Evolutionary conservation across 2,888 invertebrate species (phyloP).

Genomic region (Epinotia bilunana): DNA sequence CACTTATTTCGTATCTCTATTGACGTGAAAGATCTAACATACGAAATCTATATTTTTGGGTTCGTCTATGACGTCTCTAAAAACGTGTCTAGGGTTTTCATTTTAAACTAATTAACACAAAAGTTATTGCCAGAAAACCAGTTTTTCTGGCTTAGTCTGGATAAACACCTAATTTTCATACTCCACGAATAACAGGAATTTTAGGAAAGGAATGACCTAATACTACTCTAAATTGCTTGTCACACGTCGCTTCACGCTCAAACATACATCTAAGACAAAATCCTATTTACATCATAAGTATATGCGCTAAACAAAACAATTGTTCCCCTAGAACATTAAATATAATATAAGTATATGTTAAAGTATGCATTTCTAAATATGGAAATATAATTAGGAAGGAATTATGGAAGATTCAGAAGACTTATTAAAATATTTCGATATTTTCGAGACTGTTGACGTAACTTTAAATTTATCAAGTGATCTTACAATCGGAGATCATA

Average conservation of each 20-base stretch:
- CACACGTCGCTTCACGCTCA: constrained; percentile 36
- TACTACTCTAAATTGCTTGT: constrained; percentile 1
- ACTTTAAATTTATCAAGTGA: background rate
- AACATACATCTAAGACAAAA: constrained; percentile 52
- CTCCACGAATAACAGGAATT: background rate
- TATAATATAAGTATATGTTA: constrained; percentile 36
- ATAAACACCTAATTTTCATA: background rate
- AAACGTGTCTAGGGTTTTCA: too few species aligned
- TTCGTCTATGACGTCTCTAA: too few species aligned
- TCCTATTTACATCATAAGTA: constrained; percentile 58
- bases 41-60: too few species aligned
- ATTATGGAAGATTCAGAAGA: constrained; percentile 39
- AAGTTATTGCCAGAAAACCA: too few species aligned
- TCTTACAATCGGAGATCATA: background rate
- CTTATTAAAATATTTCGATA: constrained; percentile 12
- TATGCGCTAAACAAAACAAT: constrained; percentile 53
- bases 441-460: constrained; percentile 3
- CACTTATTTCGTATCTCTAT: too few species aligned
- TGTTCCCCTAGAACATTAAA: constrained; percentile 56
- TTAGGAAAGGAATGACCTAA: constrained; percentile 15
- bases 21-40: too few species aligned
- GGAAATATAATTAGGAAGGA: constrained; percentile 41
- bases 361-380: constrained; percentile 31
- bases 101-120: too few species aligned
- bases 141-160: background rate